These are phyloP conservation scores for Tolypeutes matacus DNA, from an alignment of 2,797 vertebrate species.

Conservation along the genomic window DNA sequence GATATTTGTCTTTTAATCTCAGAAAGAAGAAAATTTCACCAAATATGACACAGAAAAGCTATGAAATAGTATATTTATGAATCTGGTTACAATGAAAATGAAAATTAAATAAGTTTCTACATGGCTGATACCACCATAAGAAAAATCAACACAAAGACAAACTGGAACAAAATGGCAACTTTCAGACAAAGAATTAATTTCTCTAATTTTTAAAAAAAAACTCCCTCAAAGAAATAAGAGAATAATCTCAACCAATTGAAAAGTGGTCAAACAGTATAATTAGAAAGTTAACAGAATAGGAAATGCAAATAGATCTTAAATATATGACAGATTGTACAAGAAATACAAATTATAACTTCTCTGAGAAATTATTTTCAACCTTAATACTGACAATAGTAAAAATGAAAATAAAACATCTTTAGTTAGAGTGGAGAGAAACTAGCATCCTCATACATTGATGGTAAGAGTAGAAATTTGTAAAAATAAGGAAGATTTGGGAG, in stretches of 20 bases:
- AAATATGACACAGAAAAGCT: neutral
- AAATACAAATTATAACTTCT: neutral
- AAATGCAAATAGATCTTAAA: conserved; percentile 4
- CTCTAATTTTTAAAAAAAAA: neutral
- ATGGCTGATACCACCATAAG: neutral
- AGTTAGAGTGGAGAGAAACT: neutral
- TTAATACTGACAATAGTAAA: neutral
- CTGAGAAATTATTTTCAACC: neutral
- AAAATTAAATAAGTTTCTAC: neutral
- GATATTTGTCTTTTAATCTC: neutral
- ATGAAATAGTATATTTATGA: neutral
- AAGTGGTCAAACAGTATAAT: neutral
- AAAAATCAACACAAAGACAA: neutral
- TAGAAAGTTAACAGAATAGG: neutral
- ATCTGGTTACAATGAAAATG: neutral
- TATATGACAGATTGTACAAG: neutral
- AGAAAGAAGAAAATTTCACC: neutral
- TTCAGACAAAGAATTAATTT: neutral
- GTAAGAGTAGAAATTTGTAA: neutral
- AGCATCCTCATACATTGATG: neutral
- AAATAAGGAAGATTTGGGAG: neutral
- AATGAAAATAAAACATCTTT: neutral
- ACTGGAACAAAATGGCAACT: neutral
- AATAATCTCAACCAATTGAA: neutral
- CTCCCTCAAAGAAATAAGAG: neutral